Base-by-base conservation (phyloP, 2,113 vertebrate species). In the Solea solea region DNA sequence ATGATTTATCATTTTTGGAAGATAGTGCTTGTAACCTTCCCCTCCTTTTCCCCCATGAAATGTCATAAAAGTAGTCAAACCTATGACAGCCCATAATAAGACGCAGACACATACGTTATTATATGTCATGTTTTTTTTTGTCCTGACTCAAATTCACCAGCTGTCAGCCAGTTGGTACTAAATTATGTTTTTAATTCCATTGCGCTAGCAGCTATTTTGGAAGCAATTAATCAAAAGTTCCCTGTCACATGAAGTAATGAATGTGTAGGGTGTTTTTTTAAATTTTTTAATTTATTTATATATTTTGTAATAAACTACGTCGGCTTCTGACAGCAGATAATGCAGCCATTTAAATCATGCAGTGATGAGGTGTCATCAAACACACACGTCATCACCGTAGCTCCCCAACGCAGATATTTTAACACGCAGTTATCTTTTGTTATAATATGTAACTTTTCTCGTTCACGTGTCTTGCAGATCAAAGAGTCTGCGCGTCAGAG, bases 401-500 rank as follows among this genome's bases (percentile, higher is more conserved):
- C 7, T 57, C 46, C 3, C 34, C 14, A 14, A 54, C 51, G 52
- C 2, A 39, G 2, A 66, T 39, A 46, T 25, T 11, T 0, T 51
- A 21, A 21, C 21, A 21, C n/a, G 16, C 10, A 39, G 3, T 46
- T 48, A 54, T 49, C 8, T n/a, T 16, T 67, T 12, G 21, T 21
- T 3, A 8, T 46, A 2, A 13, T 48, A 13, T 48, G 14, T 3
- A 51, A 39, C 13, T 8, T 7, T 44, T 49, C n/a, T 61, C 60
- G 3, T 69, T 63, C 44, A 1, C 7, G 49, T 34, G 8, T 10
- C 4, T 46, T 15, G 54, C 62, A 88, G 86, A 54, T 69, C 52
- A 41, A 50, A 78, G 48, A 56, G 16, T 28, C 39, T 12, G 39
- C 21, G 21, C 21, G 21, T 21, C 21, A 61, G 6, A 1, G 0